Conservation (phyloP, 2,888 invertebrate species). For the Cataglyphis cursor region DNA sequence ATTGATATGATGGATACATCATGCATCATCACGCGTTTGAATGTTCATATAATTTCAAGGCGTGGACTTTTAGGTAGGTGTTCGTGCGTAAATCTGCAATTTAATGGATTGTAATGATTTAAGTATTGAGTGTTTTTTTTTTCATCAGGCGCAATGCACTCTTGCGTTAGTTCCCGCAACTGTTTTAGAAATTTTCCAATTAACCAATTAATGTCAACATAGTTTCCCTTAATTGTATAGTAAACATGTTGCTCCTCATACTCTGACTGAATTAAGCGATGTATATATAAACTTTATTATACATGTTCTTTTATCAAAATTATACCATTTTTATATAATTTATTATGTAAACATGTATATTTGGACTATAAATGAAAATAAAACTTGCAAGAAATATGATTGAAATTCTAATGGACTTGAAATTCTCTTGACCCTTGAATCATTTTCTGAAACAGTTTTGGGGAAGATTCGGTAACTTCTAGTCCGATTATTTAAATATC, state of each 20-base stretch:
- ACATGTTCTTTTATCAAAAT: constrained; percentile 84
- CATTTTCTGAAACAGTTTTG: constrained; percentile 86
- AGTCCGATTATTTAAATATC: constrained; percentile 56
- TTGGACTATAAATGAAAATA: constrained; percentile 86
- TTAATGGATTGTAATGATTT: constrained; percentile 32
- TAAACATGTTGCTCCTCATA: constrained; percentile 72
- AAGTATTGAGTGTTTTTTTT: constrained; percentile 43
- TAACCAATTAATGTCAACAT: constrained; percentile 78
- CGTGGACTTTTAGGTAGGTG: constrained; percentile 45
- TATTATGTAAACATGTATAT: constrained; percentile 86
- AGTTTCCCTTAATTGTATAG: constrained; percentile 72
- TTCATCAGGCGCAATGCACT: constrained; percentile 78
- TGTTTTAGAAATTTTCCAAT: constrained; percentile 84
- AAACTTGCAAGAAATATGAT: constrained; percentile 84
- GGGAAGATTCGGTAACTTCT: constrained; percentile 82
- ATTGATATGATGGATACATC: background rate
- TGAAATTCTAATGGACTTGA: constrained; percentile 81
- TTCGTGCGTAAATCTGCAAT: constrained; percentile 35
- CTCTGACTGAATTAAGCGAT: constrained; percentile 84
- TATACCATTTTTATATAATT: constrained; percentile 86
- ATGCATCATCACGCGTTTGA: no score
- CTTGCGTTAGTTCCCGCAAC: constrained; percentile 85
- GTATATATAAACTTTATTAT: constrained; percentile 84
- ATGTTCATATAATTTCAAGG: constrained; percentile 39
- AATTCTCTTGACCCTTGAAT: constrained; percentile 82